Evolutionary conservation across 2,113 vertebrate genomes (phyloP), one percentile per base, ranked within the genome.

Genomic region (Pitta sordida): DNA sequence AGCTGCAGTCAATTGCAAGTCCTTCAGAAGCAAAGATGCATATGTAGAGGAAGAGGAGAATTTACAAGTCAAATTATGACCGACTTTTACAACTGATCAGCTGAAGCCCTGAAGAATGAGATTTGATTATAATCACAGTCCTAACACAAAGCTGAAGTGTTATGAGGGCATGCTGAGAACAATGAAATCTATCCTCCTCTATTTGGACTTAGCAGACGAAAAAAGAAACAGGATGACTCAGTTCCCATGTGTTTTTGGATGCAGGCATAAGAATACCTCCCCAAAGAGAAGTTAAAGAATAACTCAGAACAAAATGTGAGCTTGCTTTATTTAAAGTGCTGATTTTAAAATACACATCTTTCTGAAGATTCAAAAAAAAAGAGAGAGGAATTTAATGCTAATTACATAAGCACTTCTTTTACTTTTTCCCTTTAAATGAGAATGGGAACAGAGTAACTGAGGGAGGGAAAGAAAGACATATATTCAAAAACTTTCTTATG

Each of bases 111-210:
- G 49, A 95, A 96, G 96, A 96, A 96, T 96, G 67, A 93, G 91
- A 85, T 85, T 79, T 96, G 94, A 96, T 96, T 96, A 90, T 96
- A 96, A 96, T 96, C 90, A 95, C 90, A 94, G 87, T 70, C 49
- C 70, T 95, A 88, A 87, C 76, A 71, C 53, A 93, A 93, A 88
- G 46, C 79, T 79, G 75, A 91, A 96, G 63, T 77, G 79, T 85
- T 94, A 69, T 4, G 41, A 95, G 94, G 96, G 85, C 90, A 88
- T 73, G 69, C 44, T 49, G 55, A 85, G 91, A 87, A 78, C 90
- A 90, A 46, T 58, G 82, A 94, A 93, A 96, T 87, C 69, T 79
- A 58, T 93, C 67, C 55, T 88, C 11, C 32, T 88, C 46, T 87
- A 29, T 91, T 87, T 91, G 67, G 37, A 32, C 39, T 69, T 79